phyloP scores from a whole-genome alignment of 2,113 vertebrate genomes.

The Coregonus clupeaformis region DNA sequence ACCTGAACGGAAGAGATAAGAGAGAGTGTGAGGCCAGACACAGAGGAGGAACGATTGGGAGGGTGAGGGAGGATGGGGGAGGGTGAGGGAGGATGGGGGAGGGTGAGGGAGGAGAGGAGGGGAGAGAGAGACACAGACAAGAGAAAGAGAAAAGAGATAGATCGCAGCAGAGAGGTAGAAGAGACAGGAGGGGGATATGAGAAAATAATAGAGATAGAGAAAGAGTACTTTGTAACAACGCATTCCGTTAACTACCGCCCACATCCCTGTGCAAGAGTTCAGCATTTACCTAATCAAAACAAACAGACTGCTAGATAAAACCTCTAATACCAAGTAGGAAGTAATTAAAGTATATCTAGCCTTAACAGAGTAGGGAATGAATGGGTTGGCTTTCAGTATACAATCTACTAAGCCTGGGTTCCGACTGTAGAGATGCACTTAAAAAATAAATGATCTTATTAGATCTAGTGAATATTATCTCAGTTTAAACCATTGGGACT shows the following conservation, averaged over 20 bases:
- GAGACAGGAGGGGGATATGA: background rate
- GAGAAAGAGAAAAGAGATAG: background rate
- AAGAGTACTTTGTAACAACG: slow-evolving; percentile 10
- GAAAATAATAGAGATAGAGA: slow-evolving; percentile 10
- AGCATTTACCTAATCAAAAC: slow-evolving; percentile 54
- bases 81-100: background rate
- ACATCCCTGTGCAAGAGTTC: slow-evolving; percentile 19
- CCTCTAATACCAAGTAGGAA: background rate
- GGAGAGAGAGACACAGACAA: background rate
- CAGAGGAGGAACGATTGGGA: slow-evolving; percentile 10
- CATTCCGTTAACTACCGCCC: slow-evolving; percentile 28
- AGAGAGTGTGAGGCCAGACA: slow-evolving; percentile 35
- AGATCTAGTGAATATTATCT: slow-evolving; percentile 24
- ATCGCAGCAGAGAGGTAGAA: slow-evolving; percentile 13
- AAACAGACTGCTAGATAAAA: slow-evolving; percentile 51
- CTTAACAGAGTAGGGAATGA: background rate
- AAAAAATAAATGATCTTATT: slow-evolving; percentile 41
- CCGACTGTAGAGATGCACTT: slow-evolving; percentile 23
- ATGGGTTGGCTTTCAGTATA: background rate
- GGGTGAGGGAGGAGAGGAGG: background rate
- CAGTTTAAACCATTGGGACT: slow-evolving; percentile 44
- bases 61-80: background rate
- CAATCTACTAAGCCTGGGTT: slow-evolving; percentile 2
- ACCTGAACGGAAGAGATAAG: slow-evolving; percentile 73
- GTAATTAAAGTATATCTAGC: no score